Base-by-base conservation (phyloP, 2,113 vertebrate species). In the Empidonax traillii region DNA sequence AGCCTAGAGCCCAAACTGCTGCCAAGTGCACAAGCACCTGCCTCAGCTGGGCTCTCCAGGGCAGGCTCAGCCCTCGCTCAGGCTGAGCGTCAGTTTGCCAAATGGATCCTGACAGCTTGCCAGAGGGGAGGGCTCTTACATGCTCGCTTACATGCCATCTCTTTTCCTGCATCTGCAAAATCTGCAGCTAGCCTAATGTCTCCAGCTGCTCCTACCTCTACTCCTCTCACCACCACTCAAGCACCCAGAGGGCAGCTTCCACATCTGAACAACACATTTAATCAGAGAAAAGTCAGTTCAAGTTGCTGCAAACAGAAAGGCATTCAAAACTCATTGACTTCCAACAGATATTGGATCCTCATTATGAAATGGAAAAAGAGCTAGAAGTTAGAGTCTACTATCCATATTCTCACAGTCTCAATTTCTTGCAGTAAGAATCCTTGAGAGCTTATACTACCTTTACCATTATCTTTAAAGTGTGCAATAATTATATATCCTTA, bases 51-150 rank as follows among this genome's bases (percentile, higher is more conserved):
- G 72, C 75, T 82, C 88, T 90, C 35, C 53, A 44, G 77, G 75
- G 82, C 85, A 87, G 67, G 39, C 62, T 85, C 71, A 47, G 61
- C 47, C 33, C 72, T 55, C 0, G 1, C 16, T 61, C 22, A 18
- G 66, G 15, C 78, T 76, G 30, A 92, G 67, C 2, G 0, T 25
- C 91, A 65, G n/a, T 63, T 30, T 68, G 75, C 92, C 90, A 88
- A 83, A 92, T 44, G 28, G 53, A 61, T 88, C 23, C 82, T 66
- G 88, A 92, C 94, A 83, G 58, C n/a, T 83, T 62, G 72, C 85
- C 79, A 76, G 79, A 43, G 53, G 75, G 63, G 39, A 90, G 67
- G 71, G n/a, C 2, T 9, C 71, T 31, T 20, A 56, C 82, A 62
- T 7, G 44, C 93, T 89, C 39, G 0, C 46, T 65, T 66, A 55